phyloP scores from a whole-genome alignment of 2,888 invertebrate genomes.

The Tipula vernalis region DNA sequence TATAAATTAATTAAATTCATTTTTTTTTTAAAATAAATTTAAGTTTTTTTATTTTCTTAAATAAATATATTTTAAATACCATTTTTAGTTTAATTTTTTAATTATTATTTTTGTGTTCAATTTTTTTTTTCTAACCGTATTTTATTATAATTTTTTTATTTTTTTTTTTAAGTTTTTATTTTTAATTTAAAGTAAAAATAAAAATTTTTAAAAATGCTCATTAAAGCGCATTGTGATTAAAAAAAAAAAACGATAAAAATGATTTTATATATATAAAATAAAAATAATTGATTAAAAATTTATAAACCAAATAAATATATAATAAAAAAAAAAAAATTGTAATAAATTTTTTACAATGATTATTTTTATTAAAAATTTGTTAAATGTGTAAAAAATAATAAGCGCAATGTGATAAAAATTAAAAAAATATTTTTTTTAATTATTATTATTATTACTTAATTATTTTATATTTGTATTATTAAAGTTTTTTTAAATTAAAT shows the following conservation, averaged over 20 bases:
- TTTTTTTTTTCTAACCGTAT: not conserved
- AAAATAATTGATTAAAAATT: slow-evolving; percentile 8
- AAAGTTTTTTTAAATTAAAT: not conserved
- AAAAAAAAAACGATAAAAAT: slow-evolving; percentile 7
- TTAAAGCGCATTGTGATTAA: slow-evolving; percentile 24
- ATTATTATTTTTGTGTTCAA: slow-evolving; percentile 6
- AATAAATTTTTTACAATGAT: not conserved
- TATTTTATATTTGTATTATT: not conserved
- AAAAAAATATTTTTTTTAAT: slow-evolving; percentile 4
- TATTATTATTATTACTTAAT: not conserved
- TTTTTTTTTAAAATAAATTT: not conserved
- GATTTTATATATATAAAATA: not conserved
- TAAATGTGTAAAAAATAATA: not conserved
- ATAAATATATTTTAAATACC: not conserved
- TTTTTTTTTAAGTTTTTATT: slow-evolving; percentile 15
- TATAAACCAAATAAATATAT: not conserved
- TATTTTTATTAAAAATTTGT: slow-evolving; percentile 1
- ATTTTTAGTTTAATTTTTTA: slow-evolving; percentile 10
- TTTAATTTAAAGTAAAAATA: slow-evolving; percentile 14
- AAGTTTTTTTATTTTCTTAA: not conserved
- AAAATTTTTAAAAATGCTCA: slow-evolving; percentile 19
- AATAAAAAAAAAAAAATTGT: not conserved
- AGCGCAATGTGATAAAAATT: slow-evolving; percentile 8
- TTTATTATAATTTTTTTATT: slow-evolving; percentile 13
- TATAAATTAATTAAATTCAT: slow-evolving; percentile 13